These are phyloP conservation scores for Antheraea mylitta DNA, from an alignment of 1,140 invertebrate species.

Conservation along the genomic window DNA sequence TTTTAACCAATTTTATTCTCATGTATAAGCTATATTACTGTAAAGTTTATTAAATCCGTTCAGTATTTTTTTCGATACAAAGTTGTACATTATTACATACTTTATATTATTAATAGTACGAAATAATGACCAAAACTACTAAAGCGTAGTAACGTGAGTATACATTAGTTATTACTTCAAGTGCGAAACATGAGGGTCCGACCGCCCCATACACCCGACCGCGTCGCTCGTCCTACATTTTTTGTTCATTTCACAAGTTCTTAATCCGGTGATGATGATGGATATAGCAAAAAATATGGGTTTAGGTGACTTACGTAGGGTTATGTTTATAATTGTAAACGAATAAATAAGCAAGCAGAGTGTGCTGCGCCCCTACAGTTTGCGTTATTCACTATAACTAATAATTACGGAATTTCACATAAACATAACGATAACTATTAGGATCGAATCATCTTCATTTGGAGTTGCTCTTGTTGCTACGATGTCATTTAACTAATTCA, in stretches of 20 bases:
- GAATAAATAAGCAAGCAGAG: background rate
- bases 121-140: background rate
- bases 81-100: too few species aligned
- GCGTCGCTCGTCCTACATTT: constrained; percentile 17
- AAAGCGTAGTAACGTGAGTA: background rate
- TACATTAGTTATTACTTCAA: constrained; percentile 8
- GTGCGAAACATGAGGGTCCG: constrained; percentile 26
- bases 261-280: constrained; percentile 25
- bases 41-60: too few species aligned
- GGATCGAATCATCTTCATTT: too few species aligned
- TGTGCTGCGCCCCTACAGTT: background rate
- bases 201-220: background rate
- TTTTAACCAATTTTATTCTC: too few species aligned
- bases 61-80: too few species aligned
- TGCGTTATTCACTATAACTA: background rate
- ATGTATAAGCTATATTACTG: too few species aligned
- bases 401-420: too few species aligned
- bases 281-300: constrained; percentile 16
- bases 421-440: too few species aligned
- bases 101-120: background rate
- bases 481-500: too few species aligned
- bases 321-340: background rate
- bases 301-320: background rate
- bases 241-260: constrained; percentile 21
- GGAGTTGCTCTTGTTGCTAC: too few species aligned